Evolutionary conservation across 1,140 invertebrate genomes (phyloP).

Genomic region (Himalopsyche phryganea): DNA sequence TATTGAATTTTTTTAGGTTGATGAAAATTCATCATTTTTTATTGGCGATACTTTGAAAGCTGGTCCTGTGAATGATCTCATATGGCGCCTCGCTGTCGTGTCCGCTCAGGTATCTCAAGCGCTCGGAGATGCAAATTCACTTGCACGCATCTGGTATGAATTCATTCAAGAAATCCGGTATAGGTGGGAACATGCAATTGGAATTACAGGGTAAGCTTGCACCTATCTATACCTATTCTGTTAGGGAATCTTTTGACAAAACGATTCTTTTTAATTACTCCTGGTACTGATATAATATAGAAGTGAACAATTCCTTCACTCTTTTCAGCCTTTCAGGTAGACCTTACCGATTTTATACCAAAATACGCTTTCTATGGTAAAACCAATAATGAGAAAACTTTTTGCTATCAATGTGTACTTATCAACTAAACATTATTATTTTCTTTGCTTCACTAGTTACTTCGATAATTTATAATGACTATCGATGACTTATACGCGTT

Average conservation of each 20-base stretch:
- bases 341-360: background rate
- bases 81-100: constrained; percentile 80
- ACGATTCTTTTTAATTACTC: background rate
- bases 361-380: background rate
- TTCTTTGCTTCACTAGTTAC: no score
- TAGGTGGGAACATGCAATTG: constrained; percentile 78
- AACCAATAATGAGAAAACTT: no score
- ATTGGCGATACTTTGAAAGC: constrained; percentile 64
- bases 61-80: constrained; percentile 71
- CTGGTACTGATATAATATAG: background rate
- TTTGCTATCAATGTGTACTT: no score
- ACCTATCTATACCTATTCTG: constrained; percentile 26
- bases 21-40: constrained; percentile 14
- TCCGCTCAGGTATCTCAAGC: constrained; percentile 73
- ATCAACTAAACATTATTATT: no score
- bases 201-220: constrained; percentile 76
- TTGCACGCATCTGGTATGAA: constrained; percentile 91
- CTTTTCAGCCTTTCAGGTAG: background rate
- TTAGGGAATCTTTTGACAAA: background rate
- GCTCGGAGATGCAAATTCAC: constrained; percentile 71
- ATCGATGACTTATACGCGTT: no score
- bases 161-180: constrained; percentile 86
- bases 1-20: constrained; percentile 15
- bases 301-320: background rate
- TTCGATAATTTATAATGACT: no score